phyloP scores from a whole-genome alignment of 2,797 vertebrate species.

The Enteromius anoplus region DNA sequence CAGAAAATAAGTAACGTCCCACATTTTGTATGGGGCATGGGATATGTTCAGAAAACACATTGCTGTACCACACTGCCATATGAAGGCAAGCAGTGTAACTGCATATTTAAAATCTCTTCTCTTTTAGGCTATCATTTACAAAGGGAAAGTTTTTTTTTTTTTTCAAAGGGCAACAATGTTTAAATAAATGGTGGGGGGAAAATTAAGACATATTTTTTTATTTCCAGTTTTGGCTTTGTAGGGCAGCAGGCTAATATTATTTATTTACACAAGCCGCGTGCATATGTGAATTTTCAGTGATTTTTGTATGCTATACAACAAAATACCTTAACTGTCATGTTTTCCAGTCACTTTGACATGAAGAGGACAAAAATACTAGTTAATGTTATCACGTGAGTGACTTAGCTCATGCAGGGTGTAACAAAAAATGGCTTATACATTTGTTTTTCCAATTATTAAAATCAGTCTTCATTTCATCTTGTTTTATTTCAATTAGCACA shows the following conservation, averaged over 20 bases:
- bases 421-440: not conserved
- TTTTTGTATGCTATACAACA: not conserved
- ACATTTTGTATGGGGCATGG: not conserved
- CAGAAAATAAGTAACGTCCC: not conserved
- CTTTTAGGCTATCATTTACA: not conserved
- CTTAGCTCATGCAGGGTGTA: not conserved
- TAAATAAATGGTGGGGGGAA: not conserved
- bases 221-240: not conserved
- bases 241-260: not conserved
- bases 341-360: not conserved
- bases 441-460: not conserved
- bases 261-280: not conserved
- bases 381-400: not conserved
- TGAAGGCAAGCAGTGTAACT: not conserved
- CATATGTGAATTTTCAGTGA: not conserved
- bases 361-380: not conserved
- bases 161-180: not conserved
- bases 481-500: not conserved
- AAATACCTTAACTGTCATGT: not conserved
- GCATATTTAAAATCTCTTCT: not conserved
- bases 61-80: not conserved
- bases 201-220: not conserved
- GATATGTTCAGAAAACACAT: not conserved
- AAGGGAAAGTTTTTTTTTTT: not conserved
- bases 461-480: not conserved